Conservation (phyloP, 2,888 invertebrate genomes). For the Drosophila kuntzei region DNA sequence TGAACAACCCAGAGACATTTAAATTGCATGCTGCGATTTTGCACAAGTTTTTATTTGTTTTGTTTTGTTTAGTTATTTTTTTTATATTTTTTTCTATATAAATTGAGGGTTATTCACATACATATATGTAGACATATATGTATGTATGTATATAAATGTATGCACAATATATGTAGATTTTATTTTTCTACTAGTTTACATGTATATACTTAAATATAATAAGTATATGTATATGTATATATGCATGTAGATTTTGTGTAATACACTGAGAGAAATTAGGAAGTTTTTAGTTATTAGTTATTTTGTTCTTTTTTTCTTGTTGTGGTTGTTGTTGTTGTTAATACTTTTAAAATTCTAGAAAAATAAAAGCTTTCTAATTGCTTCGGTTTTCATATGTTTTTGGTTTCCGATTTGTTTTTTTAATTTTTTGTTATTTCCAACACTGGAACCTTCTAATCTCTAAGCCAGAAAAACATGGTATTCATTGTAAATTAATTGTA, state of each 20-base stretch:
- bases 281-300: constrained; percentile 70
- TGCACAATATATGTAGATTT: constrained; percentile 41
- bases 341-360: constrained; percentile 83
- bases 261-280: constrained; percentile 85
- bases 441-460: constrained; percentile 29
- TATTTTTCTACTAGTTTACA: constrained; percentile 23
- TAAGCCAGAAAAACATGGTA: constrained; percentile 39
- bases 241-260: constrained; percentile 55
- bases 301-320: constrained; percentile 22
- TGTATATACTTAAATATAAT: constrained; percentile 34
- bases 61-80: not conserved
- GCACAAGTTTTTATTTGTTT: constrained; percentile 24
- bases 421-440: constrained; percentile 19
- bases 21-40: constrained; percentile 52
- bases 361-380: constrained; percentile 84
- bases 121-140: constrained; percentile 42
- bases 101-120: constrained; percentile 40
- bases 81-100: constrained; percentile 11
- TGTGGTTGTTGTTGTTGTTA: constrained; percentile 27
- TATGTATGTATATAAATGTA: constrained; percentile 36
- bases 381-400: constrained; percentile 73
- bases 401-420: constrained; percentile 23
- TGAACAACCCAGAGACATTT: constrained; percentile 58
- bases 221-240: constrained; percentile 48
- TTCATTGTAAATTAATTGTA: constrained; percentile 47